Evolutionary conservation across 2,113 vertebrate species (phyloP).

Genomic region (Channa argus): DNA sequence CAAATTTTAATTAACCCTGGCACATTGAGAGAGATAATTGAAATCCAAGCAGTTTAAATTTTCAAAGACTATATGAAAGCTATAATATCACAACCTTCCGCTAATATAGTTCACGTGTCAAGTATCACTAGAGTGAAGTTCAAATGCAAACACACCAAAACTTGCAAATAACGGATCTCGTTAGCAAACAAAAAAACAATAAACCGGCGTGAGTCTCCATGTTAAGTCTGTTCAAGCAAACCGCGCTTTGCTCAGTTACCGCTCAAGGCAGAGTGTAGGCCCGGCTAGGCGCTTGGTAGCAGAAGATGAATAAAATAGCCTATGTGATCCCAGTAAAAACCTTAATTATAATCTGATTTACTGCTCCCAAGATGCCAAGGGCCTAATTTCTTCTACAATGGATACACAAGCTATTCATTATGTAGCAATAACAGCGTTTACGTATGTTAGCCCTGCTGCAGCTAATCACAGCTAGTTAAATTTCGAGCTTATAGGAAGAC

Average conservation of each 20-base stretch:
- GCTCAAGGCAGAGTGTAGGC: conserved; percentile 46
- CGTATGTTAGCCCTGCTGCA: conserved; percentile 19
- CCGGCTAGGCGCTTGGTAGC: background rate
- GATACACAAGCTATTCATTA: rapidly evolving
- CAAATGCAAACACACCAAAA: too few relatives aligned
- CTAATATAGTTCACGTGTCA: too few relatives aligned
- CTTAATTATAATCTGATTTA: rapidly evolving
- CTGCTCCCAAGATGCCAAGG: rapidly evolving
- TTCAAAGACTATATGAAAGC: too few relatives aligned
- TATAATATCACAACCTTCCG: too few relatives aligned
- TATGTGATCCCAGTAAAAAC: too few relatives aligned
- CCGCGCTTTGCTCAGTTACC: conserved; percentile 66
- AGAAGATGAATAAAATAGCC: background rate
- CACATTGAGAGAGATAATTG: too few relatives aligned
- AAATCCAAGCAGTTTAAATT: too few relatives aligned
- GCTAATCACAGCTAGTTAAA: conserved; percentile 32
- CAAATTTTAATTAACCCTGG: too few relatives aligned
- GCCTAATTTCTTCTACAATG: rapidly evolving
- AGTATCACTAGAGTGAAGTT: too few relatives aligned
- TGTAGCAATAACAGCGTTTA: background rate
- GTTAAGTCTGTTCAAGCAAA: conserved; percentile 47
- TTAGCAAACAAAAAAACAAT: background rate
- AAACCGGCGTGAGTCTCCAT: conserved; percentile 5
- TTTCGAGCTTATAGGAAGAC: background rate
- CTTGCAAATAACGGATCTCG: too few relatives aligned